phyloP scores from a whole-genome alignment of 2,113 vertebrate species.

The Chamaetylas fuelleborni region DNA sequence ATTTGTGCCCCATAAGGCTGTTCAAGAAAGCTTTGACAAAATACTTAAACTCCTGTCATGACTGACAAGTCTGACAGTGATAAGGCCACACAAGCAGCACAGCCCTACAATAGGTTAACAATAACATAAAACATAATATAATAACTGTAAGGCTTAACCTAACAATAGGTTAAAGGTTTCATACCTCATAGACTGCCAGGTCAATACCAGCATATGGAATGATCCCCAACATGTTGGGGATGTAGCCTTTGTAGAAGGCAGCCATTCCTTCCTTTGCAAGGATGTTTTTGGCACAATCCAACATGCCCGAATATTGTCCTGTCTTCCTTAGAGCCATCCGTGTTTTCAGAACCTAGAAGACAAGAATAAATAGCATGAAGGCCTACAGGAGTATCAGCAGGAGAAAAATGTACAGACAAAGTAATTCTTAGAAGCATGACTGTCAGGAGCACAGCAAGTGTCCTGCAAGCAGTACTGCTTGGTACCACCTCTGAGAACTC shows the following conservation, averaged over 20 bases:
- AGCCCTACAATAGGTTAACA: not conserved
- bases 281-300: conserved; percentile 87
- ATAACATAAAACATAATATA: not conserved
- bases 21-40: not conserved
- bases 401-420: not conserved
- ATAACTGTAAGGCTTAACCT: not conserved
- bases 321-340: conserved; percentile 89
- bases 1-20: not conserved
- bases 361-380: not conserved
- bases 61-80: not conserved
- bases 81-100: not conserved
- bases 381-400: not conserved
- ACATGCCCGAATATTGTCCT: conserved; percentile 87
- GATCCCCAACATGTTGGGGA: conserved; percentile 96
- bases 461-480: not conserved
- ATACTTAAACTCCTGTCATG: not conserved
- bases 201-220: conserved; percentile 97
- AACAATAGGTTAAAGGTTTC: not conserved
- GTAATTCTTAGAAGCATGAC: not conserved
- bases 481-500: not conserved
- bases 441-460: not conserved
- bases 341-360: conserved; percentile 90
- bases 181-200: conserved; percentile 94
- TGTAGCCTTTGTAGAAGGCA: conserved; percentile 95
- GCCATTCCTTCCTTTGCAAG: conserved; percentile 82